phyloP scores from a whole-genome alignment of 2,113 vertebrate species.

The Megaceryle maxima region DNA sequence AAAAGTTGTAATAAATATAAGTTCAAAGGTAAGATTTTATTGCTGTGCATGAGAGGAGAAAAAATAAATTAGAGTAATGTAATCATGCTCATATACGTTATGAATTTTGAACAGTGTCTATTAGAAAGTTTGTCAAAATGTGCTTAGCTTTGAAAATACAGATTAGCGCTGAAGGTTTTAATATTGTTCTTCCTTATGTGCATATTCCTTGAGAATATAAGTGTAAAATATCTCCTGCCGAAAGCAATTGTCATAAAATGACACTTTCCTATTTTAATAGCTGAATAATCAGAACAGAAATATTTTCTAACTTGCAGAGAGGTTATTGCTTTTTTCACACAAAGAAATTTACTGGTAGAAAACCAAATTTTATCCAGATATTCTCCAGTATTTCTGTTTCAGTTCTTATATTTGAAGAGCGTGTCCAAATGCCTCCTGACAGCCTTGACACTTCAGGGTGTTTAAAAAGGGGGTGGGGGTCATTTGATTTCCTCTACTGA shows the following conservation, averaged over 20 bases:
- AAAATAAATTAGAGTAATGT: slow-evolving; percentile 81
- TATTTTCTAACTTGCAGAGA: slow-evolving; percentile 51
- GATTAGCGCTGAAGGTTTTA: slow-evolving; percentile 77
- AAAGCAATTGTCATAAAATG: slow-evolving; percentile 70
- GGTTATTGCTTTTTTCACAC: slow-evolving; percentile 65
- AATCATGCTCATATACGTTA: slow-evolving; percentile 75
- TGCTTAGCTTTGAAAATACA: slow-evolving; percentile 77
- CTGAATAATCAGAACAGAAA: slow-evolving; percentile 66
- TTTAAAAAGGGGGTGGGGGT: neutral
- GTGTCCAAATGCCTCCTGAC: slow-evolving; percentile 41
- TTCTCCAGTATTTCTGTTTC: neutral
- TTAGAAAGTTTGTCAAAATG: slow-evolving; percentile 77
- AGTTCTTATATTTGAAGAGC: slow-evolving; percentile 23
- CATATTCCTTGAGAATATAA: slow-evolving; percentile 64
- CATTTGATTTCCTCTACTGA: neutral
- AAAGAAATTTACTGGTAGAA: slow-evolving; percentile 51
- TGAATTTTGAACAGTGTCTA: slow-evolving; percentile 76
- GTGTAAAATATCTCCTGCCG: slow-evolving; percentile 71
- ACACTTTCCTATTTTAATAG: slow-evolving; percentile 70
- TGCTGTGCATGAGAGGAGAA: slow-evolving; percentile 56
- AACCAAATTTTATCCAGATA: slow-evolving; percentile 18
- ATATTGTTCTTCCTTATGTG: slow-evolving; percentile 76
- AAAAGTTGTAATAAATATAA: slow-evolving; percentile 77
- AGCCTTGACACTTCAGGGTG: slow-evolving; percentile 22
- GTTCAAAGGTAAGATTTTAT: slow-evolving; percentile 76